Evolutionary conservation across 92 coral and sea anemone species (phyloP), one percentile per base, ranked within the genome.

Genomic region (Desmophyllum pertusum): DNA sequence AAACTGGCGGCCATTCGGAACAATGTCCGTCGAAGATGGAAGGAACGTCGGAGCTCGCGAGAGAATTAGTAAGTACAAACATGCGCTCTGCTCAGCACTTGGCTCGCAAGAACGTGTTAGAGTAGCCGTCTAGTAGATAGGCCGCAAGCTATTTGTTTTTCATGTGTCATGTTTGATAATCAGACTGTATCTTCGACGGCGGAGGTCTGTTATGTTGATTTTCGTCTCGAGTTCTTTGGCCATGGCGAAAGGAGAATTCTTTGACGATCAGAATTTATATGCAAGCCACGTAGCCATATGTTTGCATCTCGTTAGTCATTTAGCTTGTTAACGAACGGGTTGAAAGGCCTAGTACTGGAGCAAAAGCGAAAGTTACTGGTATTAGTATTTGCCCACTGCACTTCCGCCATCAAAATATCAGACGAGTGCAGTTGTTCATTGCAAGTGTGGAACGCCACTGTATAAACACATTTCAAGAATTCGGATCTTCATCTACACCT

Each of bases 11-110:
- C n/a, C 63, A 35, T 71, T 64, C 23, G 19, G 72, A 43, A 79
- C 23, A 45, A 80, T 80, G 84, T 80, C 84, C 6, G 75, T 80
- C 18, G 84, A 70, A 18, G 84, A 80, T 36, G 84, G 46, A 50
- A 80, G 84, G 66, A 80, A 80, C 76, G 67, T 80, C 37, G 66
- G 74, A 39, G 45, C 45, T n/a, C 73, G 84, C 37, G 84, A 80
- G 11, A 80, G 76, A 70, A 80, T 80, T 21, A 29, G 84, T 80
- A 70, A 68, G 62, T 67, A 73, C 27, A 23, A 19, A 17, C 38
- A 68, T 9, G 55, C 5, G 30, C 42, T 68, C 35, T 27, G 75
- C 18, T 6, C 42, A 25, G 45, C 77, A 35, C 59, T 50, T 36
- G 38, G 35, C 52, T 52, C 40, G 36, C 45, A 51, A 25, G 51